These are phyloP conservation scores for Ceraclea dissimilis DNA, from an alignment of 2,888 invertebrate genomes.

Conservation along the genomic window DNA sequence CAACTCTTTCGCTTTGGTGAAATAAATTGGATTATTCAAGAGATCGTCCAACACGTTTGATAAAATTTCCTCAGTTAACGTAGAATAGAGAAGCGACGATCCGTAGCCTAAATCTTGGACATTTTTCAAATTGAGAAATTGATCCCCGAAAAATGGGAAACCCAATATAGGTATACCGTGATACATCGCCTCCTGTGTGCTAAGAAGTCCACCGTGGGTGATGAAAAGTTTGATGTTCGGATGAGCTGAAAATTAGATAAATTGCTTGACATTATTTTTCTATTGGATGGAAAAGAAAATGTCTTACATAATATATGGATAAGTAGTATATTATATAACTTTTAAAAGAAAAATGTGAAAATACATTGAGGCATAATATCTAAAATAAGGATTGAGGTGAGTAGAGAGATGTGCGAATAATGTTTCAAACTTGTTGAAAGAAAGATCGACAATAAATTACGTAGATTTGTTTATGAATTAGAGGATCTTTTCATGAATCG, in stretches of 20 bases:
- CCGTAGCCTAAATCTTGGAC: slow-evolving; percentile 37
- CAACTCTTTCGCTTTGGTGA: slow-evolving; percentile 22
- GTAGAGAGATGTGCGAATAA: no score
- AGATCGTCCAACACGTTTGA: slow-evolving; percentile 33
- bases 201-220: slow-evolving; percentile 39
- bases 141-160: slow-evolving; percentile 41
- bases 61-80: slow-evolving; percentile 33
- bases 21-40: slow-evolving; percentile 31
- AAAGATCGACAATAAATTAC: no score
- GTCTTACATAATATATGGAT: no score
- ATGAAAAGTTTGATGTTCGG: slow-evolving; percentile 39
- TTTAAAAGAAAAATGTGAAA: no score
- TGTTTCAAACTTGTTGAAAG: no score
- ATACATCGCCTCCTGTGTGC: slow-evolving; percentile 38
- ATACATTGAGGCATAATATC: no score
- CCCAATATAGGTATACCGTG: slow-evolving; percentile 40
- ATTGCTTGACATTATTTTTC: not conserved
- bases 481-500: no score
- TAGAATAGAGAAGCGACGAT: slow-evolving; percentile 31
- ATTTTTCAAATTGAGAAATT: slow-evolving; percentile 36
- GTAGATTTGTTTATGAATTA: no score
- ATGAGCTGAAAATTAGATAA: slow-evolving; percentile 32
- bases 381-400: no score
- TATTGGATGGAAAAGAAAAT: no score
- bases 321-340: no score